Evolutionary conservation across 2,888 invertebrate species (phyloP), one percentile per base, ranked within the genome.

Genomic region (Tenthredo amoena): DNA sequence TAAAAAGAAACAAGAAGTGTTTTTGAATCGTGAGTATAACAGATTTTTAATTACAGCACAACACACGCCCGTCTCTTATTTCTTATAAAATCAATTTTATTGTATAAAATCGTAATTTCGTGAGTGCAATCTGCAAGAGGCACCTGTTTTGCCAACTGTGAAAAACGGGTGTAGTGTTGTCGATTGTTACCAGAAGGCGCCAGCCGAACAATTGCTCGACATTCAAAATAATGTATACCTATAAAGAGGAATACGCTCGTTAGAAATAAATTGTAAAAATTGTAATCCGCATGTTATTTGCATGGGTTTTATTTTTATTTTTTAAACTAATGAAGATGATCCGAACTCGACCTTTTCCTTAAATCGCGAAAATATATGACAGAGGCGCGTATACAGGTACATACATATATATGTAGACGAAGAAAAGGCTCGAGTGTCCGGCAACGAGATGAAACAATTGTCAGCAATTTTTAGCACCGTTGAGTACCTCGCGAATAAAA

Each of bases 121-220:
- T 43, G 50, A 26, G 21, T 34, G 31, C 26, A 34, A 31, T 7
- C 18, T 10, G 31, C 9, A 10, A 21, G 26, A 81, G 81, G 62
- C 62, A 81, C 5, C 81, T 81, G 81, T 62, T 15, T 81, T 81
- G 37, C 62, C 81, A 37, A 62, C 81, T 62, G 37, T 26, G 21
- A 62, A 62, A 7, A 26, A 21, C 7, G 62, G 58, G 4, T 62
- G 4, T 81, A 81, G 81, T 81, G 34, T 40, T 40, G 50, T 58
- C 58, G 47, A 40, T 62, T 37, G 37, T 81, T 21, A 40, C 47
- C 62, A 81, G 81, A 81, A 15, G 40, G 81, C 81, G 81, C 81
- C 40, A 81, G 58, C 15, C 18, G 47, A 50, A 77, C n/a, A 18
- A 6, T 55, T 34, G 55, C 18, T 77, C 50, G 9, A 21, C 1